Conservation (phyloP, 2,888 invertebrate species). For the Catonia carolina region DNA sequence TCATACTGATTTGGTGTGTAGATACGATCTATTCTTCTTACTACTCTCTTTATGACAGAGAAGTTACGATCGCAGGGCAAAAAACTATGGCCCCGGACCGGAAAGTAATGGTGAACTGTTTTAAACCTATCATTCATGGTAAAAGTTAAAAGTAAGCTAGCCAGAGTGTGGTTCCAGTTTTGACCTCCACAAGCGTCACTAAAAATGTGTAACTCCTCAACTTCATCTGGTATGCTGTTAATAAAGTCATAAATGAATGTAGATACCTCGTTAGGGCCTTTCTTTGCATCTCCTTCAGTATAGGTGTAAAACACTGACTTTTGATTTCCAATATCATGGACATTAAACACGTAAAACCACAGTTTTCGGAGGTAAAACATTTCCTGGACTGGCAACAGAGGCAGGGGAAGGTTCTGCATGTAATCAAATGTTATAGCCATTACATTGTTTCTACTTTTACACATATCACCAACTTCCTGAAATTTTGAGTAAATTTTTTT, state of each 20-base stretch:
- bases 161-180: slow-evolving; percentile 28
- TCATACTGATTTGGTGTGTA: slow-evolving; percentile 23
- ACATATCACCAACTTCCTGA: slow-evolving; percentile 15
- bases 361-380: slow-evolving; percentile 1
- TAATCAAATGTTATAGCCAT: slow-evolving; percentile 22
- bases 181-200: no score
- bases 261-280: slow-evolving; percentile 24
- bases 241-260: slow-evolving; percentile 11
- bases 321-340: slow-evolving; percentile 17
- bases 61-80: slow-evolving; percentile 21
- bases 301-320: slow-evolving; percentile 24
- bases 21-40: slow-evolving; percentile 21
- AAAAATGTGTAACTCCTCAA: slow-evolving; percentile 25
- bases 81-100: slow-evolving; percentile 16
- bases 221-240: slow-evolving; percentile 19
- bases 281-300: slow-evolving; percentile 19
- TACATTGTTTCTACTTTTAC: slow-evolving; percentile 17
- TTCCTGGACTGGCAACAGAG: not conserved
- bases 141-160: slow-evolving; percentile 20
- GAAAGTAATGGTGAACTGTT: slow-evolving; percentile 9
- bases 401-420: slow-evolving; percentile 3
- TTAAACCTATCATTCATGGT: slow-evolving; percentile 16
- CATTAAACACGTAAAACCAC: slow-evolving; percentile 20
- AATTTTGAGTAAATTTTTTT: slow-evolving; percentile 30
- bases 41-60: slow-evolving; percentile 17